These are phyloP conservation scores for Thymelicus acteon DNA, from an alignment of 2,888 invertebrate genomes.

Conservation along the genomic window DNA sequence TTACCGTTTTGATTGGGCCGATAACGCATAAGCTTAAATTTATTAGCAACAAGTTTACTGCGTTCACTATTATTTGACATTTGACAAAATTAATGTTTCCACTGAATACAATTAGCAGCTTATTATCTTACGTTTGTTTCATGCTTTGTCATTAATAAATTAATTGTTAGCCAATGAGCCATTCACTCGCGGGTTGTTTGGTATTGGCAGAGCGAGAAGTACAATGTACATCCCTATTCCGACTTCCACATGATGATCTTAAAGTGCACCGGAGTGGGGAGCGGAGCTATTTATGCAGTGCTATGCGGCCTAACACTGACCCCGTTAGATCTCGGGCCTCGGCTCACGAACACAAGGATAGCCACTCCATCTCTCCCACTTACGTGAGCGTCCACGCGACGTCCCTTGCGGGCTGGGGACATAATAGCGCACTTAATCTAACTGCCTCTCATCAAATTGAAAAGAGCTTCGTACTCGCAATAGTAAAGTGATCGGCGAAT, in stretches of 20 bases:
- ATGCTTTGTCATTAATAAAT: background rate
- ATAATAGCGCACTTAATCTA: constrained; percentile 37
- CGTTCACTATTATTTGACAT: too few species aligned
- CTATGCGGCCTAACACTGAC: constrained; percentile 84
- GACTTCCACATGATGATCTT: constrained; percentile 42
- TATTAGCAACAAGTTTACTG: too few species aligned
- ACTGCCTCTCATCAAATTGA: constrained; percentile 36
- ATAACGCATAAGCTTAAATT: too few species aligned
- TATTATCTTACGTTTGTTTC: too few species aligned
- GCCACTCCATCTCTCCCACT: constrained; percentile 41
- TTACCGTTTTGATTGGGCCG: too few species aligned
- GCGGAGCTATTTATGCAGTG: constrained; percentile 69
- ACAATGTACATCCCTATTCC: constrained; percentile 40
- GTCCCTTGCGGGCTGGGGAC: constrained; percentile 46
- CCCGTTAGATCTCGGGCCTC: constrained; percentile 67
- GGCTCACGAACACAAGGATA: constrained; percentile 72
- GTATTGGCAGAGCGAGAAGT: constrained; percentile 9
- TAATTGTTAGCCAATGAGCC: background rate
- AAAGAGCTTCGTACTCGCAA: constrained; percentile 31
- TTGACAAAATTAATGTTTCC: too few species aligned
- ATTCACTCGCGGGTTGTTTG: constrained; percentile 36
- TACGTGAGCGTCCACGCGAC: constrained; percentile 54
- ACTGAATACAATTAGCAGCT: too few species aligned
- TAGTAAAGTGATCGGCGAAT: constrained; percentile 25
- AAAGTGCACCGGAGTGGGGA: constrained; percentile 49